A percentile compares a stretch with the other conserved stretches of the same genome.
phyloP scores from a whole-genome alignment of 2,888 invertebrate genomes.

The Eupithecia exiguata region DNA sequence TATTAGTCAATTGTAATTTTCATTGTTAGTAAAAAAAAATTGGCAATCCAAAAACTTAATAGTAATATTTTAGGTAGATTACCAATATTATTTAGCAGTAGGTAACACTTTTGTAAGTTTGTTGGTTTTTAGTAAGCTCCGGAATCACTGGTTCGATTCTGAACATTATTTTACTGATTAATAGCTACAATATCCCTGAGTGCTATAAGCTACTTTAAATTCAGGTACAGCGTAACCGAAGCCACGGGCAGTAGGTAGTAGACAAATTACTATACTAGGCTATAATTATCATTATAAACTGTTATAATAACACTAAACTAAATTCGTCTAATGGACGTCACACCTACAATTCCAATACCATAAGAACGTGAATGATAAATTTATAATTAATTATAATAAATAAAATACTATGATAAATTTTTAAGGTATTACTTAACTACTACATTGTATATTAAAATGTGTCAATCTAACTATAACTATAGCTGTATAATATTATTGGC shows the following conservation, averaged over 20 bases:
- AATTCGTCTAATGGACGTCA: conserved; percentile 56
- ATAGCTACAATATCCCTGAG: neutral
- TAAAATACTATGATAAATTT: conserved; percentile 23
- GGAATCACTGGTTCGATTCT: neutral
- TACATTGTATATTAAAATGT: neutral
- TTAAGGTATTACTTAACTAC: neutral
- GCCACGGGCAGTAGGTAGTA: neutral
- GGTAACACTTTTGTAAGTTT: neutral
- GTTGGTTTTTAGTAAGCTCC: neutral
- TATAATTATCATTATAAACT: neutral
- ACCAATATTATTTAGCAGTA: neutral
- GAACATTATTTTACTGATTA: neutral
- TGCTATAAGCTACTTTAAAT: neutral
- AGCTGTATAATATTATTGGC: neutral
- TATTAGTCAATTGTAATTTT: too few relatives aligned
- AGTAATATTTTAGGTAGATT: neutral
- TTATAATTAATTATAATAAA: conserved; percentile 9
- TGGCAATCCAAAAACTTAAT: too few relatives aligned
- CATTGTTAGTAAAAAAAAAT: too few relatives aligned
- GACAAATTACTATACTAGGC: neutral
- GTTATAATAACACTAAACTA: conserved; percentile 5
- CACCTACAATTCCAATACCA: conserved; percentile 56
- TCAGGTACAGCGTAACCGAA: neutral
- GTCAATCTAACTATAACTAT: neutral
- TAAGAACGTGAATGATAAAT: conserved; percentile 32